Evolutionary conservation across 1,140 invertebrate genomes (phyloP), one percentile per base, ranked within the genome.

Genomic region (Heliconius hermathena): DNA sequence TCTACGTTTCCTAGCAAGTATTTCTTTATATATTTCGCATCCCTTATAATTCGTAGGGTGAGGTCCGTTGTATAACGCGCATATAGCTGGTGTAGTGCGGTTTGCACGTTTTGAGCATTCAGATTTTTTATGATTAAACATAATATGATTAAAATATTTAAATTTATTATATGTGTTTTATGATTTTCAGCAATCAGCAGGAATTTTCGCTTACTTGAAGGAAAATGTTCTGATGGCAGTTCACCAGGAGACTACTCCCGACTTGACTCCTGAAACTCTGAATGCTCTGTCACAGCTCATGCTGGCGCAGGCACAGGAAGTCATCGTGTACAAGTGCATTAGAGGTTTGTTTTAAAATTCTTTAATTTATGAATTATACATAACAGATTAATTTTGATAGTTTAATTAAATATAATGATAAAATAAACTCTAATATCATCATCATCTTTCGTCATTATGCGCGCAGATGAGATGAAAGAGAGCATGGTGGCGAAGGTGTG

Each of bases 241-340:
- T 83, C 98, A 98, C 87, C 98, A 98, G 93, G 99, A 99, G 87
- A 98, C 98, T 6, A 99, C 99, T 1, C 98, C 98, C 8, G 99
- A 99, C 95, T 95, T 99, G 80, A 97, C 97, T 90, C 98, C 98
- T 9, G 99, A 99, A 82, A 98, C 98, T 4, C 95, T 99, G 11
- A 95, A 96, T 77, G 98, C 98, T 49, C 95, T 99, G 13, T 96
- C 97, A 41, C 95, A 97, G 18, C 94, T 99, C 71, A 99, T 99
- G 99, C 93, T 99, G 1, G 99, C 99, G 9, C 99, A 99, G 94
- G 99, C 98, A 1, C 99, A 99, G 95, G 99, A 99, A 95, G 97
- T 99, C 79, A 98, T 99, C 90, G 98, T 98, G 72, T 96, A 97
- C 78, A 99, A 99, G 95, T 98, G 98, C 38, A 97, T 98, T 76